Evolutionary conservation across 1,140 invertebrate species (phyloP).

Genomic region (Eurosta solidaginis): DNA sequence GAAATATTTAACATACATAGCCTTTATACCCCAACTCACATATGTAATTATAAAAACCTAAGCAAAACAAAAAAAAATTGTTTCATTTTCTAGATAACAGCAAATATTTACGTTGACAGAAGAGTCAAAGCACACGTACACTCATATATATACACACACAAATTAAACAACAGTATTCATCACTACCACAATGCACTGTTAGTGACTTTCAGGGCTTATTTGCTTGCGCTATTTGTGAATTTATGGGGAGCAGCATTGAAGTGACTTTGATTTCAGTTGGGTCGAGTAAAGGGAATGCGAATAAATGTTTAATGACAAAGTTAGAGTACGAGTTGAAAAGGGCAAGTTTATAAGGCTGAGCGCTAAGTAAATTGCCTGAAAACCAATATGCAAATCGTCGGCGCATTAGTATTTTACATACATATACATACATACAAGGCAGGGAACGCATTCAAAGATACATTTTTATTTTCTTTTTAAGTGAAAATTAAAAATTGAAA

Average conservation of each 20-base stretch:
- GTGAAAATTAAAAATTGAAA: too few species aligned
- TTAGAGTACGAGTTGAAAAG: background rate
- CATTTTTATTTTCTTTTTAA: too few species aligned
- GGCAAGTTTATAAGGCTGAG: background rate
- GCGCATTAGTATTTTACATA: background rate
- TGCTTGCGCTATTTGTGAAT: too few species aligned
- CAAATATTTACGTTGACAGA: conserved; percentile 24
- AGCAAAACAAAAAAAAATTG: background rate
- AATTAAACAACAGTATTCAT: background rate
- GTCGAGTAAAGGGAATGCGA: background rate
- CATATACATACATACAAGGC: too few species aligned
- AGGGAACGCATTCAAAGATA: too few species aligned
- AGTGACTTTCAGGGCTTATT: background rate
- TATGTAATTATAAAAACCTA: background rate
- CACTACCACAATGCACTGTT: background rate
- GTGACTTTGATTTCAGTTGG: conserved; percentile 9
- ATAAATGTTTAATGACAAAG: background rate
- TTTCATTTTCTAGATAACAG: conserved; percentile 3
- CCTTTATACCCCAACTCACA: background rate
- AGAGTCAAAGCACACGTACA: background rate
- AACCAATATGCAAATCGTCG: conserved; percentile 8
- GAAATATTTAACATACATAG: background rate
- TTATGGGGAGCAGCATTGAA: background rate
- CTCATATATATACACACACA: background rate
- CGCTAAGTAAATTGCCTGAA: background rate